A percentile compares a stretch with the other conserved stretches of the same genome.
These are phyloP conservation scores for Eulemur albifrons DNA, from an alignment of 2,797 vertebrate genomes.

Conservation along the genomic window DNA sequence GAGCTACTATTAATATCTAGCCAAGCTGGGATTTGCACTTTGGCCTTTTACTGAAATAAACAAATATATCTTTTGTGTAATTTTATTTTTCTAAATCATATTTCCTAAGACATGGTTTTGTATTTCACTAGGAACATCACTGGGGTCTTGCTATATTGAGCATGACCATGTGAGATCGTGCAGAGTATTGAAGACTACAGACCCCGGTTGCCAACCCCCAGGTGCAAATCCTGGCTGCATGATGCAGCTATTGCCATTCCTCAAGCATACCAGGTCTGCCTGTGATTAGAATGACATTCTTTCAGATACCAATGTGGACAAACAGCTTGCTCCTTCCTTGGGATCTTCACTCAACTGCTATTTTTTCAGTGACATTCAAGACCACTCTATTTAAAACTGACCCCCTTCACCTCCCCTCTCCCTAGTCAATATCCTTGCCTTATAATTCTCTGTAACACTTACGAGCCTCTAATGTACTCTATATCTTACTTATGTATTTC, in stretches of 20 bases:
- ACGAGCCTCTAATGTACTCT: neutral
- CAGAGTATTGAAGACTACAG: neutral
- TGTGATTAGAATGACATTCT: neutral
- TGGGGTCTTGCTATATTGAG: neutral
- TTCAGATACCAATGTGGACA: neutral
- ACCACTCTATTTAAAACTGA: neutral
- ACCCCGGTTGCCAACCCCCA: fast-evolving
- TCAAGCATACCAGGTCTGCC: neutral
- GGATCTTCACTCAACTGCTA: neutral
- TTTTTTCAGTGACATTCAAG: neutral
- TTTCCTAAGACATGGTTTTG: neutral
- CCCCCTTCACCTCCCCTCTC: fast-evolving
- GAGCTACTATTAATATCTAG: neutral
- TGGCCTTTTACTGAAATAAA: neutral
- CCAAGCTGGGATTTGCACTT: neutral
- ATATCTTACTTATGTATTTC: neutral
- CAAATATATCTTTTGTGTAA: neutral
- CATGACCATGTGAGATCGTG: neutral
- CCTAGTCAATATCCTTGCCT: neutral
- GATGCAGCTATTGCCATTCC: fast-evolving
- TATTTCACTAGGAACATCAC: neutral
- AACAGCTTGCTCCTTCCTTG: neutral
- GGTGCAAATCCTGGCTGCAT: neutral
- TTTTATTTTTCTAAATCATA: neutral
- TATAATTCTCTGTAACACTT: neutral